Percentiles rank a stretch among this genome's conserved stretches.
phyloP scores from a whole-genome alignment of 2,888 invertebrate species.

The Limenitis camilla region DNA sequence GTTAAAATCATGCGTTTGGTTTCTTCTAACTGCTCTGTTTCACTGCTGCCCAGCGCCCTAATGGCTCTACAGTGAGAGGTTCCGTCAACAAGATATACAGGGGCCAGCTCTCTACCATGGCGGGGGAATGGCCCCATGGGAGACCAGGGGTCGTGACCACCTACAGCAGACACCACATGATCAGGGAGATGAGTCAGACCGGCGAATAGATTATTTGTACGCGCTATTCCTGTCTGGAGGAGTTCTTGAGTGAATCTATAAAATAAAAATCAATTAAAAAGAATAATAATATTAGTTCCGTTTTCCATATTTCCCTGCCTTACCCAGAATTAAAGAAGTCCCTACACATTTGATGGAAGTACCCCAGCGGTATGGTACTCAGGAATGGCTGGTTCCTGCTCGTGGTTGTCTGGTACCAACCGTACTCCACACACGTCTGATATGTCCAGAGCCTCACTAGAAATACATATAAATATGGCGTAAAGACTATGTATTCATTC shows the following conservation, averaged over 20 bases:
- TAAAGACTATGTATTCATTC: no score
- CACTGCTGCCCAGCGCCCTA: slow-evolving; percentile 34
- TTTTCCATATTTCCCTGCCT: slow-evolving; percentile 21
- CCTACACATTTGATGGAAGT: slow-evolving; percentile 61
- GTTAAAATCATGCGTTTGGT: slow-evolving; percentile 27
- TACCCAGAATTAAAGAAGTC: slow-evolving; percentile 52
- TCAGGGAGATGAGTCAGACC: slow-evolving; percentile 46
- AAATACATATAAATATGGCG: background rate
- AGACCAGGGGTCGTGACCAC: slow-evolving; percentile 55
- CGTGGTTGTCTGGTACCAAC: slow-evolving; percentile 85
- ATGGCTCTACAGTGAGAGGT: slow-evolving; percentile 52
- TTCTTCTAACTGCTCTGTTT: slow-evolving; percentile 31
- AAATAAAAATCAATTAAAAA: background rate
- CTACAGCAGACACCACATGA: slow-evolving; percentile 46
- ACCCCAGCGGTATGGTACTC: slow-evolving; percentile 58
- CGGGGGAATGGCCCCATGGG: slow-evolving; percentile 44
- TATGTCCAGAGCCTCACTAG: slow-evolving; percentile 85
- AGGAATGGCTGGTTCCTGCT: slow-evolving; percentile 78
- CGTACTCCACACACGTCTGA: slow-evolving; percentile 91
- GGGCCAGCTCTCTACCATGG: slow-evolving; percentile 39
- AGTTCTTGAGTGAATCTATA: slow-evolving; percentile 42
- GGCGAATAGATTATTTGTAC: slow-evolving; percentile 62
- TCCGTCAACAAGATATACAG: slow-evolving; percentile 45
- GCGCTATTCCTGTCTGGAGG: slow-evolving; percentile 49
- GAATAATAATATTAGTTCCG: background rate